Evolutionary conservation across 2,888 invertebrate genomes (phyloP), one percentile per base, ranked within the genome.

Genomic region (Scotopteryx bipunctaria): DNA sequence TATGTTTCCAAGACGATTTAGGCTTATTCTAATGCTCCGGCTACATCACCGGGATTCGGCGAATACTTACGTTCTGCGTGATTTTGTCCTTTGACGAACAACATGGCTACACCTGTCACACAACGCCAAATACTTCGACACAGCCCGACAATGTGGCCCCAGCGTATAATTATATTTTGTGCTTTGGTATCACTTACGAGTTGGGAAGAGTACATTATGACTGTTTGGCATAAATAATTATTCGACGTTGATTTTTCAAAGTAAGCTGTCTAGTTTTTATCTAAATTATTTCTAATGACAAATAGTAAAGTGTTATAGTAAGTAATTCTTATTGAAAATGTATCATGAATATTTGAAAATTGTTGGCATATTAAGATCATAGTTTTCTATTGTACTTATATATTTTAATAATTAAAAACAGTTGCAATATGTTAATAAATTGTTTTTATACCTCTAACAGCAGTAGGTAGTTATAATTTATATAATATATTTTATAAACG

Each of bases 1-100:
- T 64, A 61, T 31, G 54, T 62, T 62, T 62, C 54, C 55, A 51
- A 57, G 51, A 59, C 55, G 40, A 44, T 57, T 56, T 60, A 63
- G 59, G 60, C 58, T 53, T 57, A 55, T 29, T 25, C 55, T n/a
- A n/a, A n/a, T n/a, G n/a, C n/a, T n/a, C n/a, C n/a, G n/a, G n/a
- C n/a, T n/a, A n/a, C n/a, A n/a, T n/a, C n/a, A n/a, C n/a, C n/a
- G n/a, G n/a, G n/a, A n/a, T n/a, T n/a, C n/a, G n/a, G n/a, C n/a
- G n/a, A n/a, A n/a, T n/a, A n/a, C n/a, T n/a, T n/a, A n/a, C n/a
- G n/a, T n/a, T n/a, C n/a, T n/a, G n/a, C n/a, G n/a, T n/a, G n/a
- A n/a, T n/a, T n/a, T n/a, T n/a, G n/a, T n/a, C n/a, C n/a, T n/a
- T n/a, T n/a, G n/a, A n/a, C n/a, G n/a, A n/a, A n/a, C n/a, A n/a